phyloP scores from a whole-genome alignment of 35 echinoderm and acorn worm genomes.

The Lytechinus pictus region DNA sequence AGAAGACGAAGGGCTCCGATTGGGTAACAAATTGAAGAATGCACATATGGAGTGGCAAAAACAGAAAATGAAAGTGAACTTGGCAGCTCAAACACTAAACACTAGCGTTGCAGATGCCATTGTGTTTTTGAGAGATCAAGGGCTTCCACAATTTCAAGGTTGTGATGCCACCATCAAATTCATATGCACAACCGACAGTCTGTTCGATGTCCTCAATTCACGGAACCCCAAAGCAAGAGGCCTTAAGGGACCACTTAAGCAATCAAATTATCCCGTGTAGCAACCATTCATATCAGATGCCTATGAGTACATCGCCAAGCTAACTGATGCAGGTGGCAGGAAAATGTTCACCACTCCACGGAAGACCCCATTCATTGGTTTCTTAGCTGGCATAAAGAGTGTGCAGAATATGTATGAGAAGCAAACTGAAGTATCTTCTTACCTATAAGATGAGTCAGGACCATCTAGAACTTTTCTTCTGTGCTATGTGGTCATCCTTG shows the following conservation, averaged over 20 bases:
- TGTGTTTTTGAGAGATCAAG: constrained; percentile 47
- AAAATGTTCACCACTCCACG: constrained; percentile 8
- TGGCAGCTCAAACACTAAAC: constrained; percentile 66
- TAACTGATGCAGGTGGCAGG: constrained; percentile 23
- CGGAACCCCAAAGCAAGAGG: constrained; percentile 60
- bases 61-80: constrained; percentile 68
- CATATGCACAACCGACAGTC: constrained; percentile 52
- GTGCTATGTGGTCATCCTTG: constrained; percentile 30
- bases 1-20: constrained; percentile 45
- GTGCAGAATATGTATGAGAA: constrained; percentile 39
- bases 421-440: constrained; percentile 56
- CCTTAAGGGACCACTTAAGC: constrained; percentile 46
- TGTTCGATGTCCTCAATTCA: constrained; percentile 74
- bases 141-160: constrained; percentile 58
- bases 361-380: constrained; percentile 68
- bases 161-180: constrained; percentile 64
- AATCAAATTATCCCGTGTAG: neutral
- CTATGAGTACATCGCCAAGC: constrained; percentile 9
- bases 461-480: constrained; percentile 69
- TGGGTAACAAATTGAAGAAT: constrained; percentile 56
- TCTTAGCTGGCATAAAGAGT: constrained; percentile 62
- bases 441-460: constrained; percentile 76
- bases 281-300: neutral
- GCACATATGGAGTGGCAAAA: constrained; percentile 52
- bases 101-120: constrained; percentile 68